phyloP scores from a whole-genome alignment of 2,113 vertebrate genomes.

The Oryzias celebensis region DNA sequence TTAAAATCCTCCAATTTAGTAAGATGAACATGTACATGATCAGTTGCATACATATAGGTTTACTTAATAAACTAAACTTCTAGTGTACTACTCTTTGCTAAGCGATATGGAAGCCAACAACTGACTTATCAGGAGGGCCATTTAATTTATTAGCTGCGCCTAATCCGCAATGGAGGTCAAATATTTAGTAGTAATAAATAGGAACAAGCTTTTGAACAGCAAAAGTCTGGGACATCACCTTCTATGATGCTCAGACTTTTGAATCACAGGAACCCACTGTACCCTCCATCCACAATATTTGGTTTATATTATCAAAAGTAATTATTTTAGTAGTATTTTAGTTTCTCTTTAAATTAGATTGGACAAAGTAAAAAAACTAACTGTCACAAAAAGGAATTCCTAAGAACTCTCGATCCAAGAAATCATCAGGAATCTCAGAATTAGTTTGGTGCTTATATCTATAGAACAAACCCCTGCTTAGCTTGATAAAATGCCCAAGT shows the following conservation, averaged over 20 bases:
- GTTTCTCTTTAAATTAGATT: no score
- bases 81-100: neutral
- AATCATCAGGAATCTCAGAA: neutral
- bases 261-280: slow-evolving; percentile 32
- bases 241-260: slow-evolving; percentile 16
- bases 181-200: neutral
- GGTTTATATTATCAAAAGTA: slow-evolving; percentile 55
- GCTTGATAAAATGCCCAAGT: neutral
- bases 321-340: slow-evolving; percentile 44
- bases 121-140: neutral
- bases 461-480: no score
- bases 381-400: neutral
- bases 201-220: neutral
- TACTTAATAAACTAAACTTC: no score
- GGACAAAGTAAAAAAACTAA: no score
- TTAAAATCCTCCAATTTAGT: no score
- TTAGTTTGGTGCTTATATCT: no score
- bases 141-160: neutral
- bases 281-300: slow-evolving; percentile 16
- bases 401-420: neutral
- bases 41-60: no score
- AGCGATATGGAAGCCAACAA: neutral
- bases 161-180: neutral
- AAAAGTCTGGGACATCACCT: slow-evolving; percentile 5
- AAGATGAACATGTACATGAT: no score